Evolutionary conservation across 2,113 vertebrate genomes (phyloP).

Genomic region (Psettodes erumei): DNA sequence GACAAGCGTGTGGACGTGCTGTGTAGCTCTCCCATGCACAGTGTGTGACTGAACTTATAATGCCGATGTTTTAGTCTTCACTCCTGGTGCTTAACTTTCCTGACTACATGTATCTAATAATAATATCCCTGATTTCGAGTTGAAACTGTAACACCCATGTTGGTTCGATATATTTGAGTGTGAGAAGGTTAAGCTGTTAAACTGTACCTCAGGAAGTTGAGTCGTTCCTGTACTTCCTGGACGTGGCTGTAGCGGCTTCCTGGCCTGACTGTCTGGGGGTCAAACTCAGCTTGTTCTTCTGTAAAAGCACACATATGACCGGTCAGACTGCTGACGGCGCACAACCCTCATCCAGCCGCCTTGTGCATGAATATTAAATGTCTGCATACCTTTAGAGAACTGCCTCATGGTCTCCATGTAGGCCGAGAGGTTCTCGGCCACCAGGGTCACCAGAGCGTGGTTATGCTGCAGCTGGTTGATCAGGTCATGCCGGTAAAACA

Average conservation of each 20-base stretch:
- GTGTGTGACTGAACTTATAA: neutral
- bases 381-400: constrained; percentile 91
- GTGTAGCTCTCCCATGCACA: neutral
- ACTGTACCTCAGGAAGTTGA: constrained; percentile 94
- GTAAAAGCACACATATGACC: constrained; percentile 26
- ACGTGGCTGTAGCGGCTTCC: constrained; percentile 99
- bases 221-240: constrained; percentile 97
- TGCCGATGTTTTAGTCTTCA: neutral
- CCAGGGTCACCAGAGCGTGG: constrained; percentile 96
- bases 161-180: neutral
- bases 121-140: neutral
- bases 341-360: neutral
- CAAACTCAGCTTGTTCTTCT: constrained; percentile 96
- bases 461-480: constrained; percentile 99
- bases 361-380: neutral
- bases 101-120: neutral
- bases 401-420: constrained; percentile 99
- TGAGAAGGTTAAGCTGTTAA: neutral
- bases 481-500: constrained; percentile 99
- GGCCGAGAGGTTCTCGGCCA: constrained; percentile 98
- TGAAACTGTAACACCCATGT: neutral
- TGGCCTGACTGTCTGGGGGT: constrained; percentile 96
- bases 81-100: neutral
- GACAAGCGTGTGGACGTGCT: neutral
- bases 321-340: constrained; percentile 16